Percentiles rank a stretch among this genome's conserved stretches.
Evolutionary conservation across 2,888 invertebrate genomes (phyloP).

Genomic region (Argyra leucocephala): DNA sequence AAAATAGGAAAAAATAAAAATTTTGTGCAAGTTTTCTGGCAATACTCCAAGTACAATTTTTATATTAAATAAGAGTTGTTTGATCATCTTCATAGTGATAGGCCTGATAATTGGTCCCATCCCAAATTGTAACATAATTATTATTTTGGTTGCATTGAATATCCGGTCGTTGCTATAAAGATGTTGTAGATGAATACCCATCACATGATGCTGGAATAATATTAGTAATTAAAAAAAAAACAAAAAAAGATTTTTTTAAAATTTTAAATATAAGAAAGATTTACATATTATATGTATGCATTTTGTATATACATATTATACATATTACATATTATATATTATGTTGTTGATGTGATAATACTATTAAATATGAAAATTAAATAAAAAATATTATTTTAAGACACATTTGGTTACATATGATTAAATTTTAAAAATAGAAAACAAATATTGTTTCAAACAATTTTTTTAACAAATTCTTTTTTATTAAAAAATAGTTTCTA

Average conservation of each 20-base stretch:
- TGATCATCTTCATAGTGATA: conserved; percentile 29
- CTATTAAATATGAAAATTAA: no score
- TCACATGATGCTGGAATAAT: conserved; percentile 59
- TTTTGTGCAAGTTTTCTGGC: no score
- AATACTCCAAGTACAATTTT: not conserved
- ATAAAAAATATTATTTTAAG: no score
- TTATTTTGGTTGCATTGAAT: conserved; percentile 30
- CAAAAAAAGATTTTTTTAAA: conserved; percentile 10
- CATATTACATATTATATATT: conserved; percentile 2
- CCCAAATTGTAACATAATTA: conserved; percentile 30
- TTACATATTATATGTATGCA: no score
- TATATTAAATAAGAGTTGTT: conserved; percentile 26
- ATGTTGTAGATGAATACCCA: conserved; percentile 63
- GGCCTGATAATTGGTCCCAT: conserved; percentile 28
- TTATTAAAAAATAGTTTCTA: no score
- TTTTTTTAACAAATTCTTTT: no score
- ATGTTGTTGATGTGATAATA: no score
- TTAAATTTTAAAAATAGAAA: no score
- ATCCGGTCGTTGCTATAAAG: conserved; percentile 48
- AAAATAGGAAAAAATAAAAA: no score
- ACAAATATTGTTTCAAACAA: no score
- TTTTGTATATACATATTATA: not conserved
- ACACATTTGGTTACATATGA: no score
- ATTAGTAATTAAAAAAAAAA: conserved; percentile 25
- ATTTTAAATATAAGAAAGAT: no score